Base-by-base conservation (phyloP, 2,888 invertebrate species). In the Lepidocyrtinus sp. region DNA sequence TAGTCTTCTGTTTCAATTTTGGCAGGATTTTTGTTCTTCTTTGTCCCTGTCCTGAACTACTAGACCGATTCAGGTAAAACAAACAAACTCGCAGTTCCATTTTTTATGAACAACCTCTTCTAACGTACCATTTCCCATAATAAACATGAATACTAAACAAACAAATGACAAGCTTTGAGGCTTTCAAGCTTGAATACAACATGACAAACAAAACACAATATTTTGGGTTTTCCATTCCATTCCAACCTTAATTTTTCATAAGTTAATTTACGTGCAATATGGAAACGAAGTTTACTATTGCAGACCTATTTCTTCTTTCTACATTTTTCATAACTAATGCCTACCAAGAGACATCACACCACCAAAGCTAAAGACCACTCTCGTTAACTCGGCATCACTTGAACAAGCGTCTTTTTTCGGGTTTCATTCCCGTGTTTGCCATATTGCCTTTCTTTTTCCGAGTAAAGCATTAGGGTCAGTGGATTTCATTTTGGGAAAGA, bases 381-480 rank as follows among this genome's bases (percentile, higher is more conserved):
- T n/a, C n/a, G n/a, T n/a, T n/a, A n/a, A n/a, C n/a, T n/a, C n/a
- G n/a, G n/a, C n/a, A n/a, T n/a, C n/a, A n/a, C n/a, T n/a, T n/a
- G n/a, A n/a, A 46, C 45, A 45, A n/a, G 50, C n/a, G 17, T 12
- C 24, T 9, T 21, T 26, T 46, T 67, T 19, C 21, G 26, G 24
- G 55, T 27, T 21, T 22, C 24, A 61, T 1, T 22, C 61, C 27
- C 63, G 12, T 22, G 63, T 63, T 24, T 24, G n/a, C 9, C 36
- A 12, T n/a, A 21, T 2, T 3, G 9, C 19, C 17, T 5, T 17
- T 64, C 26, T 36, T 46, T 77, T 64, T 62, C 72, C n/a, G n/a
- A n/a, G n/a, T n/a, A n/a, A n/a, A 59, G 77, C 72, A 77, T 72
- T 76, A 72, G 77, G 77, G 77, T 77, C 77, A 77, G 25, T 55